phyloP scores from a whole-genome alignment of 2,113 vertebrate genomes.

The Anas platyrhynchos region DNA sequence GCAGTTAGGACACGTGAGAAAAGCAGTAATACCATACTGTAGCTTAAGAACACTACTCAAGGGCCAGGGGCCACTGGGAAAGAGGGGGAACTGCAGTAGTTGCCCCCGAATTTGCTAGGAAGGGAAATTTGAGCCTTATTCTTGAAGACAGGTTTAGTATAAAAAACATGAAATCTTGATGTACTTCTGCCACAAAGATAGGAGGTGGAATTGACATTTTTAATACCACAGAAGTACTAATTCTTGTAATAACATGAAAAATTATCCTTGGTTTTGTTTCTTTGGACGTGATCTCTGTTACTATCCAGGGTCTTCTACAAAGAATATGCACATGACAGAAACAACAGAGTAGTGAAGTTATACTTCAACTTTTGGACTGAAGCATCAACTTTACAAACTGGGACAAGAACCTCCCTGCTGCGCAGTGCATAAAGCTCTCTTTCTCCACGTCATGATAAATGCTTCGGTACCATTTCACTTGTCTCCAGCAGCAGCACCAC shows the following conservation, averaged over 20 bases:
- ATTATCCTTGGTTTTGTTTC: not conserved
- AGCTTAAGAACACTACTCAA: not conserved
- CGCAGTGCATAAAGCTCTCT: not conserved
- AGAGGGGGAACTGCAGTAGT: too few relatives aligned
- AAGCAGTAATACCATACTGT: not conserved
- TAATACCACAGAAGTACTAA: not conserved
- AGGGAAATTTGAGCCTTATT: not conserved
- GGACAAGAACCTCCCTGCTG: not conserved
- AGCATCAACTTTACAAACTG: not conserved
- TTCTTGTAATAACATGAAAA: not conserved
- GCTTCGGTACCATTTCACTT: not conserved
- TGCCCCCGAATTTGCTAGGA: not conserved
- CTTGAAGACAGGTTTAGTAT: not conserved
- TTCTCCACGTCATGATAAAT: not conserved
- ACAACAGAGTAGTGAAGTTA: not conserved
- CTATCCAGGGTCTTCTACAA: not conserved
- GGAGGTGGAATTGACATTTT: not conserved
- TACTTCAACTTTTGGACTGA: not conserved
- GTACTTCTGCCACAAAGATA: not conserved
- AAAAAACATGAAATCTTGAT: not conserved
- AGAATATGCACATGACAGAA: rapidly evolving
- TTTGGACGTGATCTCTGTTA: not conserved
- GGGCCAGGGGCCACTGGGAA: not conserved
- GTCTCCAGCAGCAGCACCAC: not conserved
- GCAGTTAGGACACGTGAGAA: not conserved